Evolutionary conservation across 1,140 invertebrate genomes (phyloP), one percentile per base, ranked within the genome.

Genomic region (Bombus superbus): DNA sequence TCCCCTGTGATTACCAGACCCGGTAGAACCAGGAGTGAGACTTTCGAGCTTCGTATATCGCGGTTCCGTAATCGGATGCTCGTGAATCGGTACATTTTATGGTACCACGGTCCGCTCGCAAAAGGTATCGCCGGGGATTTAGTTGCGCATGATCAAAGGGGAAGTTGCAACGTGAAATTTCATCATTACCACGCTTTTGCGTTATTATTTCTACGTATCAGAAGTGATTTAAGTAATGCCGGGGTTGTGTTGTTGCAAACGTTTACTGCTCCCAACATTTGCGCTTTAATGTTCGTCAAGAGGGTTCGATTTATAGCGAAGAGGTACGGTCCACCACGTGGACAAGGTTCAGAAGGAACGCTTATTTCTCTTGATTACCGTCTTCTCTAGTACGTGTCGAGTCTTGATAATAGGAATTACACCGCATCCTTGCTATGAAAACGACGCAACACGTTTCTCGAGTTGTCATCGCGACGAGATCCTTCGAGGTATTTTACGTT

Each of bases 1-100:
- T 59, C 81, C 72, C 86, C 86, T 85, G 73, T 87, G 86, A 89
- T 89, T 85, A 85, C 35, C 77, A 38, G 59, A 28, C 42, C 72
- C 76, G 81, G 76, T 66, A 35, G 69, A 25, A 72, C 76, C 83
- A 40, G 66, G n/a, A 78, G 83, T 47, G 32, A 84, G 68, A 84
- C 76, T 84, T 62, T 84, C 83, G 38, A 79, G 22, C 53, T 22
- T 40, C 75, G 47, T 84, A 79, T 72, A 79, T 72, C 66, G 75
- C 53, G 47, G 40, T 47, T 79, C 75, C 66, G 75, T 79, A 72
- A 84, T 79, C 82, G 75, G 53, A 78, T 47, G 76, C 75, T 78
- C 40, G 53, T 85, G 76, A 79, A 80, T 80, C 79, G 74, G 53
- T 80, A 76, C 68, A 72, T 71, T 80, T 85, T 85, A 72, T 40